Evolutionary conservation across 2,113 vertebrate species (phyloP).

Genomic region (Elaphurus davidianus): DNA sequence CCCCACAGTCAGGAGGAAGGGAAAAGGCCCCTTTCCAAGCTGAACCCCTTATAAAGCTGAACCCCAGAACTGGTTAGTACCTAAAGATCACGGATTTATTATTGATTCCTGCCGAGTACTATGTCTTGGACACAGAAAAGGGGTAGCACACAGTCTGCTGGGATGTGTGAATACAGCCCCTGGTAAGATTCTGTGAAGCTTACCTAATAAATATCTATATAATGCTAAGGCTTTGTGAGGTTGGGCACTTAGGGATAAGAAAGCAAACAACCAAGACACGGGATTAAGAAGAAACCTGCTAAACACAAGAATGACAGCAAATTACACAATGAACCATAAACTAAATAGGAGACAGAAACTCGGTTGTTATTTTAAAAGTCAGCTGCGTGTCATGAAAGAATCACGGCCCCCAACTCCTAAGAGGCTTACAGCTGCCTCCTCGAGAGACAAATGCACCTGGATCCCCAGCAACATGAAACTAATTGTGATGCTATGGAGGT

Average conservation of each 20-base stretch:
- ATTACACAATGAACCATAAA: conserved; percentile 20
- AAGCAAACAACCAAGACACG: background rate
- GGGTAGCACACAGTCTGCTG: accelerated
- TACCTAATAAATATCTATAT: conserved; percentile 35
- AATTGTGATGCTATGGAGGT: background rate
- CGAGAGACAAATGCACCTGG: background rate
- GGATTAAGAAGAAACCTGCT: background rate
- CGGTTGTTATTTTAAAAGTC: conserved; percentile 38
- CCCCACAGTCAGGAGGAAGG: accelerated
- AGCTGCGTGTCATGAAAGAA: background rate
- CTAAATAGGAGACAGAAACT: conserved; percentile 13
- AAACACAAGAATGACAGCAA: conserved; percentile 8
- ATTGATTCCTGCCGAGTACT: background rate
- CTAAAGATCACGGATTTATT: background rate
- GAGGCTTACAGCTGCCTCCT: background rate
- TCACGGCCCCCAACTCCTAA: background rate
- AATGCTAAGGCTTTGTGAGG: background rate
- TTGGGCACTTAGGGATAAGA: background rate
- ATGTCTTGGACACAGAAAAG: accelerated
- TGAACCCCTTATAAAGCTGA: background rate
- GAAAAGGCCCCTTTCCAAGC: background rate
- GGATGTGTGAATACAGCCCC: too few species aligned
- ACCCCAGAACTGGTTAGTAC: background rate
- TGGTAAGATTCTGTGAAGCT: background rate
- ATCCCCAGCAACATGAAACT: background rate